phyloP scores from a whole-genome alignment of 2,797 vertebrate genomes.

The Sylvilagus floridanus region DNA sequence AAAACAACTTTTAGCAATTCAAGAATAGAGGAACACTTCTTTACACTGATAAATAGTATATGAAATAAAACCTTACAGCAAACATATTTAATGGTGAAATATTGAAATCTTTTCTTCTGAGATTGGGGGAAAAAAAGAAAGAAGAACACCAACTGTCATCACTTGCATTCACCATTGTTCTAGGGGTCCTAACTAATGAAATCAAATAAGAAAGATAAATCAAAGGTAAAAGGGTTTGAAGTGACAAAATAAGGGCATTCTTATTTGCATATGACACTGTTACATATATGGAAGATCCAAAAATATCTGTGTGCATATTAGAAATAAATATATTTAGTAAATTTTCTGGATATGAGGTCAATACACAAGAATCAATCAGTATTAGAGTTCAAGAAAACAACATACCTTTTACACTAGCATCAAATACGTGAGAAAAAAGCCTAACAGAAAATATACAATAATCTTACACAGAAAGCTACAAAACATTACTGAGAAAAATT shows the following conservation, averaged over 20 bases:
- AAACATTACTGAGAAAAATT: conserved; percentile 13
- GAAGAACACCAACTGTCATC: neutral
- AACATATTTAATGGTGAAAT: conserved; percentile 37
- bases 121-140: neutral
- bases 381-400: neutral
- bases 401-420: neutral
- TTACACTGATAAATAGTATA: neutral
- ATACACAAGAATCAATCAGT: neutral
- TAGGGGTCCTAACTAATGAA: neutral
- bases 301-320: neutral
- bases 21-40: neutral
- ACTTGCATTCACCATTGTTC: neutral
- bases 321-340: conserved; percentile 6
- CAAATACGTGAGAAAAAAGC: neutral
- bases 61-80: neutral
- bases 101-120: neutral
- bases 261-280: conserved; percentile 13
- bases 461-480: neutral
- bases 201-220: neutral
- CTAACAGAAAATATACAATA: neutral
- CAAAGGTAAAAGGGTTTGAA: neutral
- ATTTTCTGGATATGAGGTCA: neutral
- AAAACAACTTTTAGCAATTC: neutral
- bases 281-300: neutral
- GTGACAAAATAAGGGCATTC: neutral